phyloP scores from a whole-genome alignment of 2,888 invertebrate species.

The Marasmarcha lunaedactyla region DNA sequence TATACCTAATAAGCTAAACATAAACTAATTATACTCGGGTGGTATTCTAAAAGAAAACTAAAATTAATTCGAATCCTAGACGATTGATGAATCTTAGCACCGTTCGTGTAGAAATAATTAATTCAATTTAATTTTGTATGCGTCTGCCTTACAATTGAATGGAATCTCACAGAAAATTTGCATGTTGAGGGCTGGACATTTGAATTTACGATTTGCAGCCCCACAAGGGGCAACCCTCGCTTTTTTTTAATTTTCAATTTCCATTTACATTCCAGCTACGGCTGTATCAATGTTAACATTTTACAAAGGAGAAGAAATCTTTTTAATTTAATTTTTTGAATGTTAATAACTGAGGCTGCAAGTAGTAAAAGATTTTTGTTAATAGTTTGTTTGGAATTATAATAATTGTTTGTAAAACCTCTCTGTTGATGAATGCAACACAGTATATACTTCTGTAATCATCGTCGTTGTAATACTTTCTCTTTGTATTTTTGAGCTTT shows the following conservation, averaged over 20 bases:
- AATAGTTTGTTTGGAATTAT: too few relatives aligned
- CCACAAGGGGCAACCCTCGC: slow-evolving; percentile 53
- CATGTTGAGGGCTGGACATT: slow-evolving; percentile 65
- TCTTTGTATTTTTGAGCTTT: too few relatives aligned
- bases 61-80: too few relatives aligned
- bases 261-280: slow-evolving; percentile 61
- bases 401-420: too few relatives aligned
- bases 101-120: neutral
- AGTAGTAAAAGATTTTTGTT: too few relatives aligned
- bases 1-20: too few relatives aligned
- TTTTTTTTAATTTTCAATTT: slow-evolving; percentile 67
- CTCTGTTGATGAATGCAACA: too few relatives aligned
- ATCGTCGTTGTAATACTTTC: too few relatives aligned
- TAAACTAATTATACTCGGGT: too few relatives aligned
- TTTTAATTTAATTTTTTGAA: slow-evolving; percentile 4
- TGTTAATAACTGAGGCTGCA: slow-evolving; percentile 4
- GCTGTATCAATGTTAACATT: slow-evolving; percentile 8
- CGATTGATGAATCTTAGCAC: too few relatives aligned
- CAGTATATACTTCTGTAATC: too few relatives aligned
- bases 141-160: slow-evolving; percentile 36
- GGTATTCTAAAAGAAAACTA: too few relatives aligned
- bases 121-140: neutral
- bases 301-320: slow-evolving; percentile 11
- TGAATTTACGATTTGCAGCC: slow-evolving; percentile 65
- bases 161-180: slow-evolving; percentile 52